Evolutionary conservation across 2,113 vertebrate genomes (phyloP), one percentile per base, ranked within the genome.

Genomic region (Irena cyanogastra): DNA sequence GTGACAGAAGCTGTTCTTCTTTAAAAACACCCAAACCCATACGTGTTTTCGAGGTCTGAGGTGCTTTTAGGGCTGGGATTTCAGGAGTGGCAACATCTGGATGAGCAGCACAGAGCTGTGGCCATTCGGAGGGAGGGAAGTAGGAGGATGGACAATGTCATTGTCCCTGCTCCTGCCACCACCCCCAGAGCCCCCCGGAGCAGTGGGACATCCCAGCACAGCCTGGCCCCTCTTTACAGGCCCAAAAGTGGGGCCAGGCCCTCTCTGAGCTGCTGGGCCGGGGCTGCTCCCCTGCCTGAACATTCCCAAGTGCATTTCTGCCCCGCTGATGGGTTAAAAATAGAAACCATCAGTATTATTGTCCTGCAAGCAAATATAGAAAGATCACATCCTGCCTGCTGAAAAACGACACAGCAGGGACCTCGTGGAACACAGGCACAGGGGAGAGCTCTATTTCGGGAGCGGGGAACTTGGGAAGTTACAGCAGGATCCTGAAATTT

Each of bases 321-420:
- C 52, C 60, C 52, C 1, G 57, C 65, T 35, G 89, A 18, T 1
- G 27, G 7, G 77, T 63, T 85, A 79, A 87, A 95, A 96, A 90
- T 82, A 94, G 94, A 61, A 94, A 87, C 52, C 85, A 44, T 13
- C 77, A 15, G 69, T 10, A 11, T 88, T 35, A 71, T 64, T 52
- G 78, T 90, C 93, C 93, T 68, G 65, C 75, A 4, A 78, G 89
- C 83, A 88, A 92, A 90, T 57, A 92, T 16, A 89, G 94, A 78
- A 92, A 19, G n/a, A 50, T 81, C 26, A 64, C 83, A 63, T 60
- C 91, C 89, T 65, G 59, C 1, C 83, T 3, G 68, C 84, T 52
- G 59, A 2, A 80, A 35, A 70, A 19, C 75, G 4, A 1, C 5
- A 1, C 78, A 16, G 16, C 41, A 26, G 59, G 53, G 77, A 14